Conservation (phyloP, 2,113 vertebrate species). For the Etheostoma spectabile region DNA sequence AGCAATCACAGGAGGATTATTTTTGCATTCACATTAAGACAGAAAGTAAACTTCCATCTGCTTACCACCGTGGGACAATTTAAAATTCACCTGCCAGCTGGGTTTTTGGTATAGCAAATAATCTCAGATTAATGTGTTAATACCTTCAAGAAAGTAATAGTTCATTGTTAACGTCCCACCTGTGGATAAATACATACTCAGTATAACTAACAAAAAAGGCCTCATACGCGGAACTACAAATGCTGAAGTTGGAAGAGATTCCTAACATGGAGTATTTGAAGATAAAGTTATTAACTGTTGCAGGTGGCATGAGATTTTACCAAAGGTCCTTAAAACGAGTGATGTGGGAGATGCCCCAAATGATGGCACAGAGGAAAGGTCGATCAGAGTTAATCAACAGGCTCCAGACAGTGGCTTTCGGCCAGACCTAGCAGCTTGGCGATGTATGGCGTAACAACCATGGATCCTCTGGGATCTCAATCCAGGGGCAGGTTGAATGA, state of each 20-base stretch:
- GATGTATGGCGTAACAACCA: constrained; percentile 59
- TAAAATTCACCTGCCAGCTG: constrained; percentile 6
- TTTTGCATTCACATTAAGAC: background rate
- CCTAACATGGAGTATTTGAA: constrained; percentile 7
- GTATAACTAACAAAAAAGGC: constrained; percentile 7
- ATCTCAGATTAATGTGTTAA: background rate
- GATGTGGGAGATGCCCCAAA: constrained; percentile 26
- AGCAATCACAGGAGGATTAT: background rate
- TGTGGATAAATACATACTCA: background rate
- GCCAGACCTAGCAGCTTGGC: constrained; percentile 66
- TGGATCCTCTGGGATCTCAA: constrained; percentile 60
- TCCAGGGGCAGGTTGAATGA: constrained; percentile 77
- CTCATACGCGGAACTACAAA: background rate
- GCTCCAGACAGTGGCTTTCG: constrained; percentile 55
- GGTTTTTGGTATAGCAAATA: constrained; percentile 4
- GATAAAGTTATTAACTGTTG: constrained; percentile 20
- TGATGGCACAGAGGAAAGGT: constrained; percentile 45
- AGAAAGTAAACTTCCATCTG: constrained; percentile 7
- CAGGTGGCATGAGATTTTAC: constrained; percentile 25
- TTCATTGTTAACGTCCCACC: constrained; percentile 12
- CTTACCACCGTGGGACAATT: background rate
- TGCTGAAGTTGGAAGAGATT: constrained; percentile 1
- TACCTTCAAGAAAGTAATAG: background rate
- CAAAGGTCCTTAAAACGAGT: constrained; percentile 7
- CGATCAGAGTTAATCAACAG: constrained; percentile 59